Conservation (phyloP, 2,797 vertebrate species). For the Sebastes oblongus region DNA sequence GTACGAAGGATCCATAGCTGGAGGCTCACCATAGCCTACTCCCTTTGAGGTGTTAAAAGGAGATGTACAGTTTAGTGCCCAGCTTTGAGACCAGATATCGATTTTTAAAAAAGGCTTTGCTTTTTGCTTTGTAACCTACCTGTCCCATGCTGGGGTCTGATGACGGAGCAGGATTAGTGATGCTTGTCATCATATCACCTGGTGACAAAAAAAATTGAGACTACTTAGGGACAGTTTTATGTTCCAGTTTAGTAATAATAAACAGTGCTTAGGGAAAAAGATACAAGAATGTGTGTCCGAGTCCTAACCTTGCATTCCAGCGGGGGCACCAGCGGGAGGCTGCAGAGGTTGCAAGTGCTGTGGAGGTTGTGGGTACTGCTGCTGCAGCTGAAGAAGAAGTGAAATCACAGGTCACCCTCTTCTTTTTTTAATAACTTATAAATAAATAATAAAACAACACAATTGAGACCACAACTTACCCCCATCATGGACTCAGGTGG, state of each 20-base stretch:
- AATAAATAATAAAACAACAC: neutral
- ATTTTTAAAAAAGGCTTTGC: neutral
- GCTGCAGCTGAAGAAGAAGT: constrained; percentile 33
- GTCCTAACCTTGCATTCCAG: constrained; percentile 64
- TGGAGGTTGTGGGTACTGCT: constrained; percentile 40
- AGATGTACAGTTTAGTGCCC: neutral
- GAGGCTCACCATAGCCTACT: constrained; percentile 47
- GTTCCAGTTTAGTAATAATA: neutral
- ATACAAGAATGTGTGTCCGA: neutral
- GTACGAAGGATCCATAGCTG: constrained; percentile 41
- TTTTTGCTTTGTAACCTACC: constrained; percentile 45
- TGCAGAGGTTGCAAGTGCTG: constrained; percentile 48
- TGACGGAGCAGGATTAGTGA: constrained; percentile 28
- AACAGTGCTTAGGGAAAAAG: neutral
- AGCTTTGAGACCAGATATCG: neutral
- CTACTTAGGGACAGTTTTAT: neutral
- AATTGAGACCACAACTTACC: constrained; percentile 56
- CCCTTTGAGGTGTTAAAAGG: constrained; percentile 34
- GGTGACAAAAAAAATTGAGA: constrained; percentile 15
- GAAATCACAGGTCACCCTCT: neutral
- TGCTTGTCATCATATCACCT: constrained; percentile 55
- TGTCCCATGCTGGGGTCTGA: constrained; percentile 51
- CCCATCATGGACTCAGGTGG: constrained; percentile 72
- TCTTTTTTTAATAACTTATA: neutral
- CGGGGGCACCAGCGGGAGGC: constrained; percentile 41